Evolutionary conservation across 2,113 vertebrate genomes (phyloP), one percentile per base, ranked within the genome.

Genomic region (Nipponia nippon): DNA sequence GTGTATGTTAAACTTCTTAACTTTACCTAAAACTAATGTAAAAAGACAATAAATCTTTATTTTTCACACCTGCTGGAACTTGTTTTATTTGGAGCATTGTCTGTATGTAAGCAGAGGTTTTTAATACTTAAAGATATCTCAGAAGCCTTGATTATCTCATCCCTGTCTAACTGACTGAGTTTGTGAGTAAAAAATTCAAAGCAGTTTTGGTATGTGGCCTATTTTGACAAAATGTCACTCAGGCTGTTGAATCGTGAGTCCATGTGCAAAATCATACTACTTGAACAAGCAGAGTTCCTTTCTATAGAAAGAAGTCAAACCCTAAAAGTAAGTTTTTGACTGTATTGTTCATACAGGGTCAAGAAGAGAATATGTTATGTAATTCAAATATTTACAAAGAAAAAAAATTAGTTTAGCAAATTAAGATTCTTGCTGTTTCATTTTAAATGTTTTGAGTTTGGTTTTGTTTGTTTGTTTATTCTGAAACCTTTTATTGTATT

Each of bases 351-450:
- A 56, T 56, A 25, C 6, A 49, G 3, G 6, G 2, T 49, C 27
- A 67, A 85, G 23, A 83, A 86, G 1, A 66, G 3, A 49, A 34
- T 13, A 19, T 0, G 0, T 11, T 25, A 32, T 6, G 13, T 9
- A 66, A 62, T 36, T 79, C 10, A 53, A 20, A 32, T 38, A 47
- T 40, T 70, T 40, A 44, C 0, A 2, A 65, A 46, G 4, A 34
- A 36, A 55, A 72, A 71, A 30, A 1, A 75, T 30, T 32, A 71
- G 13, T 1, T 34, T 38, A 5, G 0, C 3, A 75, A 66, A 40
- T 30, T 1, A 59, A 40, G 4, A 63, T 9, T 19, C 6, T 30
- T 62, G 1, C 5, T 19, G 63, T 47, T 66, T 38, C 0, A 32
- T n/a, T 79, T 66, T n/a, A 66, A 56, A 30, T 34, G 1, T 26